These are phyloP conservation scores for Teleogryllus occipitalis DNA, from an alignment of 1,140 invertebrate genomes.

Conservation along the genomic window DNA sequence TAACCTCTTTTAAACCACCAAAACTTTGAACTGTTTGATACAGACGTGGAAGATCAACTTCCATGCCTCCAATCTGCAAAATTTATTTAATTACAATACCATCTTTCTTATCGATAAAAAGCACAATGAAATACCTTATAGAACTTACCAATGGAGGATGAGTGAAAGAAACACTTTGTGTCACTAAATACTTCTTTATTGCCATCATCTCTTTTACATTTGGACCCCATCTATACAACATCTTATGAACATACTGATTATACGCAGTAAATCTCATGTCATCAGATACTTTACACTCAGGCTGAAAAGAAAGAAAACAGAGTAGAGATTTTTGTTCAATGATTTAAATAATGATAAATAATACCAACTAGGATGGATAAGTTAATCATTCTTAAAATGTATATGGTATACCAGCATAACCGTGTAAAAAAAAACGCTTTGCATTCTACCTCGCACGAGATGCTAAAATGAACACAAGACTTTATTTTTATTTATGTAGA, in stretches of 20 bases:
- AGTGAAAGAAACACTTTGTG: conserved; percentile 65
- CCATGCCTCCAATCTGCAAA: conserved; percentile 72
- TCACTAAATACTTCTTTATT: conserved; percentile 73
- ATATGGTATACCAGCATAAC: too few species aligned
- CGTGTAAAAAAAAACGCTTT: too few species aligned
- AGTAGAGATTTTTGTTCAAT: too few species aligned
- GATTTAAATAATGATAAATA: too few species aligned
- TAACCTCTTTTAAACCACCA: conserved; percentile 81
- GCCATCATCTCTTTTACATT: conserved; percentile 79
- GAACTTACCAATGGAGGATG: conserved; percentile 61
- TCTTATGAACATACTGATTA: conserved; percentile 86
- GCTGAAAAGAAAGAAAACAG: conserved; percentile 40
- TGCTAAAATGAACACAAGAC: too few species aligned
- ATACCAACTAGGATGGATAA: too few species aligned
- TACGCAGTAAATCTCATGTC: conserved; percentile 82
- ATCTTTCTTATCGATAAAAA: too few species aligned
- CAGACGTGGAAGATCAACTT: conserved; percentile 79
- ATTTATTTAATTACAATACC: background rate
- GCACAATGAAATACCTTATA: background rate
- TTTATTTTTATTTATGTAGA: too few species aligned
- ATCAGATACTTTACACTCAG: conserved; percentile 77
- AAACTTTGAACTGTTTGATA: conserved; percentile 77
- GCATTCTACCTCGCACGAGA: too few species aligned
- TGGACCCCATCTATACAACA: conserved; percentile 82
- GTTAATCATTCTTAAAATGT: too few species aligned